These are phyloP conservation scores for Panthera tigris DNA, from an alignment of 2,113 vertebrate genomes.

Conservation along the genomic window DNA sequence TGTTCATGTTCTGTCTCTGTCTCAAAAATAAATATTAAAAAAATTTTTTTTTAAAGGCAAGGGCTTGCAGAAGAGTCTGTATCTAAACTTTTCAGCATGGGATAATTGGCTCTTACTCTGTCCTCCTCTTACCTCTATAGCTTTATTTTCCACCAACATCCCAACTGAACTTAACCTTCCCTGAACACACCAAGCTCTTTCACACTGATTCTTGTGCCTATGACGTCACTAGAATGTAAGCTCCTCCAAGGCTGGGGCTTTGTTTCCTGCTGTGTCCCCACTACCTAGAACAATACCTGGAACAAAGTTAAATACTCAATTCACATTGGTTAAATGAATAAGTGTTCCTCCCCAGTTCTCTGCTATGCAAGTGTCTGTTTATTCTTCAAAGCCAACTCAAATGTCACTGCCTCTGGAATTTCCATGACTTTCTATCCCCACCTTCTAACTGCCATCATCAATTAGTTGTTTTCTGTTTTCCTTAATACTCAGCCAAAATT, in stretches of 20 bases:
- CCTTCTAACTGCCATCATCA: neutral
- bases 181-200: neutral
- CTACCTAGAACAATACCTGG: neutral
- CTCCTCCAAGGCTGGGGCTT: neutral
- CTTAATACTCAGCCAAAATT: neutral
- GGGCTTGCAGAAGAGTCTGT: neutral
- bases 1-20: too few relatives aligned
- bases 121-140: neutral
- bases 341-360: neutral
- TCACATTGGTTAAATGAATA: neutral
- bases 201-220: neutral
- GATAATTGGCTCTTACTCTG: neutral
- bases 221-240: neutral
- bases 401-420: conserved; percentile 14
- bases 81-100: neutral
- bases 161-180: neutral
- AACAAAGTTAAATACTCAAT: neutral
- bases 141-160: neutral
- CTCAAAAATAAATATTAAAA: too few relatives aligned
- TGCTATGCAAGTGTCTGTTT: conserved; percentile 4
- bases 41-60: neutral
- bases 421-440: neutral
- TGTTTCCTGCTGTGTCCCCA: neutral
- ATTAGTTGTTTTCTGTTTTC: conserved; percentile 18
- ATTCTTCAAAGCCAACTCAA: conserved; percentile 19